These are phyloP conservation scores for Strix aluco DNA, from an alignment of 2,113 vertebrate species.

Conservation along the genomic window DNA sequence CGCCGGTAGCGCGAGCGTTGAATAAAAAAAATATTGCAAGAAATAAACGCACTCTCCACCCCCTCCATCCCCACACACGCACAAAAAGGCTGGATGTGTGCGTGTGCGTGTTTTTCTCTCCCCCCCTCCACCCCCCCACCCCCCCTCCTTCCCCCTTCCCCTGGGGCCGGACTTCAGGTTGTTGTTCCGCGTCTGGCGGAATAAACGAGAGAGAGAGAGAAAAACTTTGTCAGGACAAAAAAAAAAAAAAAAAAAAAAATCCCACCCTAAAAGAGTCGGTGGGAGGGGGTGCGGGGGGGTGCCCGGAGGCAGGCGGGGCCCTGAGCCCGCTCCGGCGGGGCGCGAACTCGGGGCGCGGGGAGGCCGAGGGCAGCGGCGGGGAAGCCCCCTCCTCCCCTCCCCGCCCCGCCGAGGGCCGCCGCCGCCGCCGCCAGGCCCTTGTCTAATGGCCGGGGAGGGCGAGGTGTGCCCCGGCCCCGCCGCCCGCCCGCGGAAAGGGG, in stretches of 20 bases:
- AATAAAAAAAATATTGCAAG: neutral
- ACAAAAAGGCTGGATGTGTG: conserved; percentile 25
- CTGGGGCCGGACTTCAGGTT: conserved; percentile 43
- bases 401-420: neutral
- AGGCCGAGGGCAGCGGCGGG: neutral
- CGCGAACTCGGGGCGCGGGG: neutral
- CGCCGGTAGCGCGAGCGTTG: conserved; percentile 10
- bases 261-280: neutral
- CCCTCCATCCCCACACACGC: conserved; percentile 29
- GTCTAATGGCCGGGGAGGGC: neutral
- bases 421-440: neutral
- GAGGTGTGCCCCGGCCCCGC: neutral
- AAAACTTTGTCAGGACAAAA: conserved; percentile 70
- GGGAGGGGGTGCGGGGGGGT: neutral
- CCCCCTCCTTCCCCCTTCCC: neutral
- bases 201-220: conserved; percentile 15
- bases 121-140: neutral
- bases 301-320: neutral
- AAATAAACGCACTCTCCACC: neutral
- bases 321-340: neutral
- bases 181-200: conserved; percentile 49
- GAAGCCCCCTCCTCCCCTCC: neutral
- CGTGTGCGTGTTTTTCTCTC: neutral
- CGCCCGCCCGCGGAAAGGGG: neutral
- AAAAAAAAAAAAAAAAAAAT: neutral